phyloP scores from a whole-genome alignment of 2,888 invertebrate species.

The Molorchus minor region DNA sequence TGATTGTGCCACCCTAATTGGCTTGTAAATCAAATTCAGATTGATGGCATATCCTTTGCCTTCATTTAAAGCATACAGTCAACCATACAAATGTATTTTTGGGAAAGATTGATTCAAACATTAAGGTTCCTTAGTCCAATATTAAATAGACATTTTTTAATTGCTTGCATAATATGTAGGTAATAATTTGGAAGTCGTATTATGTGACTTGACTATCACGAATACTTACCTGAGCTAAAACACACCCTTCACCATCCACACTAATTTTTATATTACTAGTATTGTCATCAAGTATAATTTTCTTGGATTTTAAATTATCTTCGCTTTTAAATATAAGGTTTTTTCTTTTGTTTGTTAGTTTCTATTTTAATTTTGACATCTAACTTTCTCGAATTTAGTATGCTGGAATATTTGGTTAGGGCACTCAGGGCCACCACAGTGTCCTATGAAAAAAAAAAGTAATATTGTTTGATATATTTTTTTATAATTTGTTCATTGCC shows the following conservation, averaged over 20 bases:
- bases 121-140: too few relatives aligned
- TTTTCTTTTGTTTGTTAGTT: slow-evolving; percentile 59
- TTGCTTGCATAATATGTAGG: neutral
- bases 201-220: neutral
- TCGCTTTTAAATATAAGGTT: slow-evolving; percentile 61
- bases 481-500: slow-evolving; percentile 56
- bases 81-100: too few relatives aligned
- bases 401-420: slow-evolving; percentile 66
- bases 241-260: slow-evolving; percentile 67
- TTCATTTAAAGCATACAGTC: too few relatives aligned
- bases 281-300: slow-evolving; percentile 59
- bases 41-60: too few relatives aligned
- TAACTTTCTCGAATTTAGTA: slow-evolving; percentile 61
- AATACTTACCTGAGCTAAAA: slow-evolving; percentile 65
- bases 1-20: too few relatives aligned
- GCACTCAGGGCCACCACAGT: slow-evolving; percentile 71
- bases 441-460: slow-evolving; percentile 61
- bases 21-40: too few relatives aligned
- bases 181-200: neutral
- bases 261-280: slow-evolving; percentile 63
- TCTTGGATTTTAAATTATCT: slow-evolving; percentile 65
- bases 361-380: slow-evolving; percentile 63
- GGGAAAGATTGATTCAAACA: too few relatives aligned
- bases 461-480: slow-evolving; percentile 2
- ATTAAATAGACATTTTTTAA: neutral